Conservation (phyloP, 2,888 invertebrate genomes). For the Lasioglossum malachurum region DNA sequence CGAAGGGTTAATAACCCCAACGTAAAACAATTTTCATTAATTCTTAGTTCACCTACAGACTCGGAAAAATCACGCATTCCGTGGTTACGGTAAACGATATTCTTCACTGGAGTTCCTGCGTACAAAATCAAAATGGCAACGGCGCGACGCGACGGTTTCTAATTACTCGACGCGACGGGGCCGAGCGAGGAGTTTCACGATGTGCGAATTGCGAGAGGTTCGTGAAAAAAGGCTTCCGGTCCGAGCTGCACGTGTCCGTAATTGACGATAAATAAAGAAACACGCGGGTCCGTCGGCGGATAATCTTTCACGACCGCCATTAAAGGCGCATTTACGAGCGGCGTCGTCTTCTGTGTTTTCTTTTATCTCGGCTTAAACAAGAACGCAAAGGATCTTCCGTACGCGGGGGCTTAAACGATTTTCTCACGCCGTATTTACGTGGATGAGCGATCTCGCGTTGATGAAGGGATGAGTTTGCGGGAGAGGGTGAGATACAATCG, state of each 20-base stretch:
- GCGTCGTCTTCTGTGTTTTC: conserved; percentile 62
- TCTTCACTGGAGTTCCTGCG: fast-evolving
- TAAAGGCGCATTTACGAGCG: conserved; percentile 64
- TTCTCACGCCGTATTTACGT: conserved; percentile 71
- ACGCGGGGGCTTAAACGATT: conserved; percentile 69
- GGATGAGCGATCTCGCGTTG: conserved; percentile 69
- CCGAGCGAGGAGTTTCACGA: conserved; percentile 6
- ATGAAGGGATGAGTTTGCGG: conserved; percentile 59
- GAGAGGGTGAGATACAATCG: conserved; percentile 51
- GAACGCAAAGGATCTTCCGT: conserved; percentile 70
- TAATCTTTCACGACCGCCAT: conserved; percentile 62
- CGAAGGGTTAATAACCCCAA: not conserved
- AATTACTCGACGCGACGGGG: not conserved
- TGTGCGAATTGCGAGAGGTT: conserved; percentile 24
- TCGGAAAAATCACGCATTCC: not conserved
- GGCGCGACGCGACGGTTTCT: not conserved
- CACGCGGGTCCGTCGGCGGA: conserved; percentile 48
- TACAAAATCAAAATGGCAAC: not conserved
- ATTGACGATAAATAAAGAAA: conserved; percentile 59
- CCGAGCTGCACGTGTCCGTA: conserved; percentile 28
- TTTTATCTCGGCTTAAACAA: conserved; percentile 72
- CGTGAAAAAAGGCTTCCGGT: conserved; percentile 3
- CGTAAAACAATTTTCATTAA: not conserved
- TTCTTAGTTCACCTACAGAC: not conserved
- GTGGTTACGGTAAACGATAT: not conserved